Evolutionary conservation across 2,113 vertebrate species (phyloP), one percentile per base, ranked within the genome.

Genomic region (Calypte anna): DNA sequence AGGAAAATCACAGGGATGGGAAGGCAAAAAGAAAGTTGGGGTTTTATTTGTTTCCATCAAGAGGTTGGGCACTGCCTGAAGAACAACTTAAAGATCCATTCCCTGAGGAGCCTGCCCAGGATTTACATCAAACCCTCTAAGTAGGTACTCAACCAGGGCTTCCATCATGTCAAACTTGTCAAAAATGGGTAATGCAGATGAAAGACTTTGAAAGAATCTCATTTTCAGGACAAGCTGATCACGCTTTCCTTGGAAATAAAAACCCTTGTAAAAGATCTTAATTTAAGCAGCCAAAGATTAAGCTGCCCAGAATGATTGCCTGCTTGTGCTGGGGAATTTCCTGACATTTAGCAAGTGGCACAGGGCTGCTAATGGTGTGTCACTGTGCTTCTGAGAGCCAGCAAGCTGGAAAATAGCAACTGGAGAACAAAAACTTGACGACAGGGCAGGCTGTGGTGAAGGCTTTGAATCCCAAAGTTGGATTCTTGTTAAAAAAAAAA

Each of bases 191-290:
- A 96, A 95, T 96, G 88, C 93, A 95, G 91, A 94, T 94, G 96
- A 97, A 93, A 95, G 90, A 96, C 95, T 95, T 96, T 82, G 91
- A 93, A 96, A 93, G 91, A 80, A 91, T 82, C 90, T 93, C 74
- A 90, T 97, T 96, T 97, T 91, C 94, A 83, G 93, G 93, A 93
- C 93, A 95, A 93, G 95, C 84, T 91, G 91, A 94, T 92, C 94
- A 63, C 61, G 95, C 91, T 92, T 96, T 87, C 86, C 91, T 79
- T 85, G 93, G 51, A 96, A 96, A 94, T 94, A 94, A 95, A 96
- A 96, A 87, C 87, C 72, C 93, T 92, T 87, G 91, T 97, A 94
- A 91, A 94, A 96, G 87, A 94, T 95, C 90, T 96, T 94, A 75
- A 97, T 91, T 96, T 91, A 93, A 96, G 90, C 91, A 96, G 85